Base-by-base conservation (phyloP, 1,140 invertebrate species). In the Calephelis nemesis region DNA sequence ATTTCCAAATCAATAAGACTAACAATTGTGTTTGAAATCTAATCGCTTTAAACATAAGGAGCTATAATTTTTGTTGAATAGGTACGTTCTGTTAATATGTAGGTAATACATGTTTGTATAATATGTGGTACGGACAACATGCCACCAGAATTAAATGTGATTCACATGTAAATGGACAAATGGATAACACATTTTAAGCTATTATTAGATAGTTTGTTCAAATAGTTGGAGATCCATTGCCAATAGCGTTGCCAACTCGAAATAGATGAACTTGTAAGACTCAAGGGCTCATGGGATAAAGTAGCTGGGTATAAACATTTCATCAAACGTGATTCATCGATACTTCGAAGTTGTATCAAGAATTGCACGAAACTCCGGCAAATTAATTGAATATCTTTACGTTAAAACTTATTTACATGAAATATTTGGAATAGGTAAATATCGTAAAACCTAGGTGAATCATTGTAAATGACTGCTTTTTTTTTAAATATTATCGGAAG, bases 221-320 rank as follows among this genome's bases (percentile, higher is more conserved):
- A 69, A 62, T 69, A 67, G 63, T 69, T 68, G 48, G 48, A 60
- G 63, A 63, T 71, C 62, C 62, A 71, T 60, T 74, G 74, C 65
- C 72, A 71, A 76, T 64, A 70, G 58, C 71, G 64, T 68, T 75
- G 75, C 72, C 77, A 77, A 79, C 72, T 74, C 49, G 71, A 74
- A 79, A 79, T 79, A 79, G 74, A 74, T 71, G 70, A 68, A 70
- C 74, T 79, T 75, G 77, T 65, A 71, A 64, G 68, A 47, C 54
- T 67, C 74, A 75, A 75, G 74, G 74, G 72, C 71, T 62, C 65
- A 15, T 19, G n/a, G 30, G 58, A 60, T 60, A 60, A 58, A 45
- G 65, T 30, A 47, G 65, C 10, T 47, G 40, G 39, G 13, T 47
- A 19, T 58, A 60, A 30, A 60, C 54, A 40, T 60, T 60, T 60